These are phyloP conservation scores for Okamejei kenojei DNA, from an alignment of 2,797 vertebrate species.

Conservation along the genomic window DNA sequence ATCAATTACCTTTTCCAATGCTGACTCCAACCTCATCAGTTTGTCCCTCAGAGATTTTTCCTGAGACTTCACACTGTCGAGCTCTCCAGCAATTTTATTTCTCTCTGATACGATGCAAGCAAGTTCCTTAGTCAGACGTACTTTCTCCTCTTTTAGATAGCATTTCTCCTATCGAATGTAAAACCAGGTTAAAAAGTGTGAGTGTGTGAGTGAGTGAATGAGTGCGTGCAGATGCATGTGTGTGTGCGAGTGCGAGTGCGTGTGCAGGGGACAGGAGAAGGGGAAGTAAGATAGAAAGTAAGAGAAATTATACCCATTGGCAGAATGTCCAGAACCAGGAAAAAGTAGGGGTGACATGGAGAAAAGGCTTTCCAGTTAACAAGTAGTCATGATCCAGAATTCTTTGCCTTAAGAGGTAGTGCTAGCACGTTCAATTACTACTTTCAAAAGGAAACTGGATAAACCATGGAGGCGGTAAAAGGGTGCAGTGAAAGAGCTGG, in stretches of 20 bases:
- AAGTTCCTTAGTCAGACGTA: conserved; percentile 59
- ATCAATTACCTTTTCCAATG: conserved; percentile 72
- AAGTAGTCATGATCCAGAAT: too few species aligned
- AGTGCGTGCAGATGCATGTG: neutral
- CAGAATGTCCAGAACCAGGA: too few species aligned
- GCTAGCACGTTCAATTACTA: too few species aligned
- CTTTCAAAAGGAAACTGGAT: too few species aligned
- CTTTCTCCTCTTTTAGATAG: conserved; percentile 59
- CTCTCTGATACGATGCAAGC: conserved; percentile 57
- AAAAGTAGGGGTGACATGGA: too few species aligned
- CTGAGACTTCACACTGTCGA: conserved; percentile 63
- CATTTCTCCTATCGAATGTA: conserved; percentile 62
- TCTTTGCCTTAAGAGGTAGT: too few species aligned
- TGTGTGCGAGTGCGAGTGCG: neutral
- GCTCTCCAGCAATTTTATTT: conserved; percentile 59
- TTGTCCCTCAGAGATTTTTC: conserved; percentile 62
- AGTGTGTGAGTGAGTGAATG: neutral
- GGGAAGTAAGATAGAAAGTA: too few species aligned
- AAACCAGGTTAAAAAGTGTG: neutral
- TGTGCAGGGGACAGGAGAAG: neutral
- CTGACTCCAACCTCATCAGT: conserved; percentile 61
- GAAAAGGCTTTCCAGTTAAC: too few species aligned
- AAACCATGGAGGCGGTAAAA: too few species aligned
- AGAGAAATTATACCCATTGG: too few species aligned
- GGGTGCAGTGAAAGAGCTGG: too few species aligned